Conservation (phyloP, 2,797 vertebrate genomes). For the Melanotaenia nigrans region DNA sequence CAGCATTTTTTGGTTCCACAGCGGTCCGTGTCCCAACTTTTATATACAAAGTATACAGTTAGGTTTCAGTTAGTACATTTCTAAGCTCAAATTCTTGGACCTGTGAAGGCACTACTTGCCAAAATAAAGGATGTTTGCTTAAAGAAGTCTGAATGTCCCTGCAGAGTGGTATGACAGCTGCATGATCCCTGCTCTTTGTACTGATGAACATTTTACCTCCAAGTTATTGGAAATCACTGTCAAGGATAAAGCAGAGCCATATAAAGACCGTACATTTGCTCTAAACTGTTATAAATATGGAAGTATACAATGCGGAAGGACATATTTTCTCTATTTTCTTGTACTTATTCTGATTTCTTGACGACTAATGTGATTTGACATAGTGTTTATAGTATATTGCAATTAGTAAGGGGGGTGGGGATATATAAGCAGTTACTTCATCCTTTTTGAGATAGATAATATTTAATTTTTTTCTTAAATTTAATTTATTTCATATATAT, state of each 20-base stretch:
- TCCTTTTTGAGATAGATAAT: no score
- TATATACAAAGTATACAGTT: neutral
- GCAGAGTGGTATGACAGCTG: neutral
- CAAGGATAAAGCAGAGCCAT: neutral
- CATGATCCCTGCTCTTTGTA: neutral
- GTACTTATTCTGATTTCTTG: no score
- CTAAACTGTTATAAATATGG: neutral
- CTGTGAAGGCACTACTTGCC: neutral
- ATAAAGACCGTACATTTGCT: neutral
- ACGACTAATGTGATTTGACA: no score
- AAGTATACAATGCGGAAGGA: no score
- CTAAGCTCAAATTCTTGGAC: neutral
- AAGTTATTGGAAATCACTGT: neutral
- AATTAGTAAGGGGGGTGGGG: no score
- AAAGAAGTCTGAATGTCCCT: neutral
- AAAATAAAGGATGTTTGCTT: neutral
- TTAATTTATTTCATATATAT: no score
- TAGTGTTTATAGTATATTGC: no score
- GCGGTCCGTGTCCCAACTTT: neutral
- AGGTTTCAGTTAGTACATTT: neutral
- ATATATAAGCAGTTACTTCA: no score
- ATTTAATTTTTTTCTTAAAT: no score
- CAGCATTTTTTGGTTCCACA: constrained; percentile 1
- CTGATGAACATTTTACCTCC: neutral
- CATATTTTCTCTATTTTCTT: no score